These are phyloP conservation scores for Steinernema feltiae DNA, from an alignment of 1,140 invertebrate species.

Conservation along the genomic window DNA sequence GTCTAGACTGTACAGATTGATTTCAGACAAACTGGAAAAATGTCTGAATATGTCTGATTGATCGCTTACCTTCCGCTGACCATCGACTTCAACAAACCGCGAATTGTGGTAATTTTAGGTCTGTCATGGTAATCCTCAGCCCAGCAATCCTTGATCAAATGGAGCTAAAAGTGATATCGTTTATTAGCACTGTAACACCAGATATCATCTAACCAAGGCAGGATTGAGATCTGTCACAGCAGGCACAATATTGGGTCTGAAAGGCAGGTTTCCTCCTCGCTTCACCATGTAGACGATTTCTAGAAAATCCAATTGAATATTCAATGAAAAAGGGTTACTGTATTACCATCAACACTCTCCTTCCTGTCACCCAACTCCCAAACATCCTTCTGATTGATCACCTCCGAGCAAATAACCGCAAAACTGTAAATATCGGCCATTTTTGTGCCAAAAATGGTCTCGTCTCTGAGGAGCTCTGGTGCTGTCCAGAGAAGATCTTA, in stretches of 20 bases:
- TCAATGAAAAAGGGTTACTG: background rate
- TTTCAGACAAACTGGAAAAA: background rate
- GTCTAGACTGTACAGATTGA: background rate
- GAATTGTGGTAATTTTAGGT: constrained; percentile 30
- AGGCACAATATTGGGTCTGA: constrained; percentile 23
- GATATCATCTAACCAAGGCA: background rate
- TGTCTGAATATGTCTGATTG: constrained; percentile 17
- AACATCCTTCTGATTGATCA: constrained; percentile 64
- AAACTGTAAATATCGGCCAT: constrained; percentile 52
- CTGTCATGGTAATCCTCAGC: constrained; percentile 32
- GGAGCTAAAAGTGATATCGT: constrained; percentile 36
- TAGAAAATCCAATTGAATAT: background rate
- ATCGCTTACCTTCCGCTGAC: constrained; percentile 21
- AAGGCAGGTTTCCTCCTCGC: constrained; percentile 22
- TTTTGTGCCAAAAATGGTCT: constrained; percentile 39
- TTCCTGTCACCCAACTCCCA: constrained; percentile 42
- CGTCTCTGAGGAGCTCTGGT: constrained; percentile 77
- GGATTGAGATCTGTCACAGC: constrained; percentile 43
- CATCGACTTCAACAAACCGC: constrained; percentile 33
- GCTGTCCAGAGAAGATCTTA: too few relatives aligned
- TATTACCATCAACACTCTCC: constrained; percentile 19
- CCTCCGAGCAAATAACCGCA: constrained; percentile 54
- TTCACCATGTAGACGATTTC: constrained; percentile 37
- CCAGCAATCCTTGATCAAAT: constrained; percentile 53
- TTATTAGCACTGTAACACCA: background rate